Evolutionary conservation across 1,140 invertebrate species (phyloP), one percentile per base, ranked within the genome.

Genomic region (Drosophila persimilis): DNA sequence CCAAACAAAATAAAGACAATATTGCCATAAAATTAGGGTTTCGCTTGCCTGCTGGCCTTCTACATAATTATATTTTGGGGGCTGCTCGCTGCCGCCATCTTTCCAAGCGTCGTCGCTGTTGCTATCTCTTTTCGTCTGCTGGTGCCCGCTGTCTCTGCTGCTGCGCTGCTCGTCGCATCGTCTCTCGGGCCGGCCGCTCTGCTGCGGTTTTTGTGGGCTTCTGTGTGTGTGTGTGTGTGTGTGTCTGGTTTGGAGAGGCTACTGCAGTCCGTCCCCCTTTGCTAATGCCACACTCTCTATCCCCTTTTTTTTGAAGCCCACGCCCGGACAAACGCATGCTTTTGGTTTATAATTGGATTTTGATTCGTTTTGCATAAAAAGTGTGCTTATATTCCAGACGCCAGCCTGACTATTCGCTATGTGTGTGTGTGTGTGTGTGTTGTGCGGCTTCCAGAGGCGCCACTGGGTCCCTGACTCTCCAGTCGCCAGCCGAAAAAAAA

Each of bases 291-390:
- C 0, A 26, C 5, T 26, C 24, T 35, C 29, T 26, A 26, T 26
- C 5, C 24, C 24, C 5, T 26, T 26, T 26, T 26, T 26, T 26
- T 26, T 26, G 24, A 26, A 26, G 5, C 24, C 24, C 24, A 26
- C 24, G 24, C 24, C 24, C 24, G 1, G 4, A n/a, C 35, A 48
- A 43, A 65, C 61, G 57, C 52, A 67, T 46, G 72, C 63, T 55
- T 60, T 67, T 24, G 72, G 56, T 53, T 76, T 61, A 75, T 76
- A 76, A 76, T 76, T 76, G 73, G 72, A 76, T 76, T 76, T 67
- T 76, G 63, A 76, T 75, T 75, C 73, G 73, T 61, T 76, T 75
- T 76, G 72, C 73, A 76, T 76, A 75, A 61, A 76, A 75, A 75
- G 63, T 76, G 57, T 47, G 62, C 50, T 61, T 43, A 54, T 58